Percentiles rank a stretch among this genome's conserved stretches.
Evolutionary conservation across 2,888 invertebrate genomes (phyloP).

Genomic region (Rhingia campestris): DNA sequence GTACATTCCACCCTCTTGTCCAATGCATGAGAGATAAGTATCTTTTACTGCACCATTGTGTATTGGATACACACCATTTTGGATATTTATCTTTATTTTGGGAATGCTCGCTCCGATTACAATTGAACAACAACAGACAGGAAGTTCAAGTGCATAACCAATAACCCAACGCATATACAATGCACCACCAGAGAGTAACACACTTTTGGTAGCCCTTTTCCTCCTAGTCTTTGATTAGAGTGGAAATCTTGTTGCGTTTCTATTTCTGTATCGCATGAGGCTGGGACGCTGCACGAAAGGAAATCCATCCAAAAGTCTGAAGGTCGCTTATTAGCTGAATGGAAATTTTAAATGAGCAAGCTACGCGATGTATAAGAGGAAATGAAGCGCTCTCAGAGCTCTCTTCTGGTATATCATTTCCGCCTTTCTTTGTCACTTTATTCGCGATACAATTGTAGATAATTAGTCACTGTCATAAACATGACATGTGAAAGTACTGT

Average conservation of each 20-base stretch:
- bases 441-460: constrained; percentile 55
- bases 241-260: constrained; percentile 25
- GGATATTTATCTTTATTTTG: constrained; percentile 35
- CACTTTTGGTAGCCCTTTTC: constrained; percentile 33
- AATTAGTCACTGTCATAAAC: constrained; percentile 68
- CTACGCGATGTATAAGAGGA: constrained; percentile 20
- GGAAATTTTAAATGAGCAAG: constrained; percentile 3
- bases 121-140: constrained; percentile 62
- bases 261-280: constrained; percentile 19
- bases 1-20: constrained; percentile 21
- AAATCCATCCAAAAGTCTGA: constrained; percentile 47
- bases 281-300: constrained; percentile 15
- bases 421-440: constrained; percentile 55
- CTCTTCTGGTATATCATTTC: constrained; percentile 33
- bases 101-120: constrained; percentile 56
- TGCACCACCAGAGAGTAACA: constrained; percentile 1
- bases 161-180: constrained; percentile 13
- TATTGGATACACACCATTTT: constrained; percentile 24
- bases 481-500: constrained; percentile 55
- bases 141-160: constrained; percentile 67
- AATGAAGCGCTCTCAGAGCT: background rate
- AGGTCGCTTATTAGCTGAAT: constrained; percentile 46
- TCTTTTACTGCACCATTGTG: constrained; percentile 26
- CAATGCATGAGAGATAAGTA: constrained; percentile 31
- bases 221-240: constrained; percentile 53